A percentile compares a stretch with the other conserved stretches of the same genome.
phyloP scores from a whole-genome alignment of 2,113 vertebrate genomes.

The Galemys pyrenaicus region DNA sequence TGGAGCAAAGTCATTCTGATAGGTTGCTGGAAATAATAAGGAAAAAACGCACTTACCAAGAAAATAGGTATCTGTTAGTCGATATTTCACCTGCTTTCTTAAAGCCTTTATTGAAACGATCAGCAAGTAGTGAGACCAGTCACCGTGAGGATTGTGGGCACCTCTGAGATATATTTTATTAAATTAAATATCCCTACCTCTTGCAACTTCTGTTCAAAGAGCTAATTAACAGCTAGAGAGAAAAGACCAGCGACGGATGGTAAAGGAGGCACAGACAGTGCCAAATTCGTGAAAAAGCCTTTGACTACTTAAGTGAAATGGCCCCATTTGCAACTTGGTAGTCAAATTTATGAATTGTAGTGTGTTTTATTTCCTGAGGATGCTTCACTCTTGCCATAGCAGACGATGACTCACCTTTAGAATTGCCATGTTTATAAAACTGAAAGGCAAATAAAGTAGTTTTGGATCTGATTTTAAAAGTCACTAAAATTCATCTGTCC shows the following conservation, averaged over 20 bases:
- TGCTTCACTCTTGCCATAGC: neutral
- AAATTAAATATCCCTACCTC: neutral
- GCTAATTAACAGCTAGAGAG: conserved; percentile 58
- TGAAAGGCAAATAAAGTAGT: neutral
- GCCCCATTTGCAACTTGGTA: neutral
- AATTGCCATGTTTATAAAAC: neutral
- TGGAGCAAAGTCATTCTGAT: neutral
- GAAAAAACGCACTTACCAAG: neutral
- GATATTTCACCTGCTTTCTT: neutral
- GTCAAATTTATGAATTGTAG: neutral
- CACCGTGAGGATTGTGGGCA: neutral
- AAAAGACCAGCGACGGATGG: conserved; percentile 47
- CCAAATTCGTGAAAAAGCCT: neutral
- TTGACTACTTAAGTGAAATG: neutral
- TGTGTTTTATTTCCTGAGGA: neutral
- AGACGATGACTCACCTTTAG: neutral
- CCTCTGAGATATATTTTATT: neutral
- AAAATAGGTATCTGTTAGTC: neutral
- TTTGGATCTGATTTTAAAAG: neutral
- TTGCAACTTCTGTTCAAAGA: conserved; percentile 15
- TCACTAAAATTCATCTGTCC: neutral
- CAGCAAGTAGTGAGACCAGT: neutral
- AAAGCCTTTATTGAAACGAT: neutral
- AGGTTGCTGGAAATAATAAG: neutral
- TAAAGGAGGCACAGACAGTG: neutral